These are phyloP conservation scores for Pleuronectes platessa DNA, from an alignment of 2,113 vertebrate species.

Conservation along the genomic window DNA sequence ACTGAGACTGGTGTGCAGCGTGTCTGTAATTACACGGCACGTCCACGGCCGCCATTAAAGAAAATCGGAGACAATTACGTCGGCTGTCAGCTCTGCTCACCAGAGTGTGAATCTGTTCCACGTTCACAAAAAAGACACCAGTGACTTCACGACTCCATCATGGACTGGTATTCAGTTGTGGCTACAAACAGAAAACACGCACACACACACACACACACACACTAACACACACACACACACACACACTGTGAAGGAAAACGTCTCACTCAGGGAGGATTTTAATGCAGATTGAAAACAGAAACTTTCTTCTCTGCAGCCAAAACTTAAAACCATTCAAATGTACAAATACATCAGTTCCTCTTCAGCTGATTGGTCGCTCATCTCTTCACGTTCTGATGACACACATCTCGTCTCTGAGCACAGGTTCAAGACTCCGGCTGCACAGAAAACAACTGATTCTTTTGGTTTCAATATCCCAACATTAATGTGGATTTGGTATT, in stretches of 20 bases:
- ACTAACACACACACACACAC: neutral
- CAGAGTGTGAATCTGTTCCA: constrained; percentile 12
- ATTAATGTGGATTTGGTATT: neutral
- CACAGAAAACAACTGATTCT: neutral
- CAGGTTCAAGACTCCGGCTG: neutral
- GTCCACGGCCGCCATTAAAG: constrained; percentile 13
- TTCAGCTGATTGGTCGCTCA: constrained; percentile 4
- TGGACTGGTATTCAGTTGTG: neutral
- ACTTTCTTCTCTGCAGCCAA: neutral
- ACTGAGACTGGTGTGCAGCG: constrained; percentile 11
- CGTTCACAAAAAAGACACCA: neutral
- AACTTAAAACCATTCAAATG: neutral
- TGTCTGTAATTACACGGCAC: constrained; percentile 43
- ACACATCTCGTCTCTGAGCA: constrained; percentile 7
- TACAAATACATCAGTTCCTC: neutral
- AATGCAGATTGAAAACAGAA: neutral
- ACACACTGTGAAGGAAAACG: neutral
- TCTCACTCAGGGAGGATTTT: neutral
- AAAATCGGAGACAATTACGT: constrained; percentile 29
- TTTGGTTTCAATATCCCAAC: neutral
- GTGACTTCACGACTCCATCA: neutral
- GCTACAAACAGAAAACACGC: too few relatives aligned
- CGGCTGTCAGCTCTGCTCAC: constrained; percentile 35
- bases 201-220: neutral
- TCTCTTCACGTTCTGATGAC: constrained; percentile 13